Evolutionary conservation across 2,888 invertebrate species (phyloP).

Genomic region (Scaptomyza tumidula): DNA sequence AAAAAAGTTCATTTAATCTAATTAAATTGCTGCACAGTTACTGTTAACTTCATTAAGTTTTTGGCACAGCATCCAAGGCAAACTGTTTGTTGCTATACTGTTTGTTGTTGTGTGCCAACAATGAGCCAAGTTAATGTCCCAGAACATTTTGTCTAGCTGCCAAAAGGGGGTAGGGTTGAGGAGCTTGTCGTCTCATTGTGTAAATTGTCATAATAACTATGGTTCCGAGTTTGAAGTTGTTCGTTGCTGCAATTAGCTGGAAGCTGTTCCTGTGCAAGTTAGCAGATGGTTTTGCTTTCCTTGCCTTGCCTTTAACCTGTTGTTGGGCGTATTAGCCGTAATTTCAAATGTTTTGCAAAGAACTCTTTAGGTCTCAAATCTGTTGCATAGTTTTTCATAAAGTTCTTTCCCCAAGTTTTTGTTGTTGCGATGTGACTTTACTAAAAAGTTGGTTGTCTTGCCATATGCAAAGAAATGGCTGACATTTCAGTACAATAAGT

Average conservation of each 20-base stretch:
- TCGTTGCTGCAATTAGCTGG: conserved; percentile 54
- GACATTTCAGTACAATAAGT: conserved; percentile 21
- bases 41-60: conserved; percentile 60
- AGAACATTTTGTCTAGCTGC: conserved; percentile 42
- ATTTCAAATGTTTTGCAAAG: conserved; percentile 14
- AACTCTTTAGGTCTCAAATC: conserved; percentile 33
- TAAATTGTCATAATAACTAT: conserved; percentile 69
- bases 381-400: conserved; percentile 40
- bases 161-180: neutral
- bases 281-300: conserved; percentile 30
- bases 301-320: conserved; percentile 54
- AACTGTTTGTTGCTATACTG: neutral
- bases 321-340: conserved; percentile 45
- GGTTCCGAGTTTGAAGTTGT: conserved; percentile 26
- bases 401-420: conserved; percentile 21
- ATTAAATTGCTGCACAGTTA: conserved; percentile 61
- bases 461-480: conserved; percentile 15
- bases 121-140: conserved; percentile 63
- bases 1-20: conserved; percentile 62
- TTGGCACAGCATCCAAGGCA: conserved; percentile 23
- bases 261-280: conserved; percentile 32
- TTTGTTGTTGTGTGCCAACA: conserved; percentile 40
- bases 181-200: conserved; percentile 25
- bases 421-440: conserved; percentile 3
- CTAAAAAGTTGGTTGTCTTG: conserved; percentile 9